Percentiles rank a stretch among this genome's conserved stretches.
Conservation (phyloP, 2,888 invertebrate genomes). For the Volucella bombylans region DNA sequence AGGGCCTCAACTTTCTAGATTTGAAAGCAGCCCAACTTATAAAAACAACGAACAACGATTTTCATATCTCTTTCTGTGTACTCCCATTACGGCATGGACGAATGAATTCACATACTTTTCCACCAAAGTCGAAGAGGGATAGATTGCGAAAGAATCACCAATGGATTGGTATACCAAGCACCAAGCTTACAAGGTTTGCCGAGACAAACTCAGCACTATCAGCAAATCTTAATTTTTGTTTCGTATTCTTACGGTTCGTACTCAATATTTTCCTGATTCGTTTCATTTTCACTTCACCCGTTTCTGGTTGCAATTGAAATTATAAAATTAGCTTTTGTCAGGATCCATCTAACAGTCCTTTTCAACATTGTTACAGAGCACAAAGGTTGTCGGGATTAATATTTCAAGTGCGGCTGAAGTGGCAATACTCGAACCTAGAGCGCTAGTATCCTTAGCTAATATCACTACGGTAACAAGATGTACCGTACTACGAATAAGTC, state of each 20-base stretch:
- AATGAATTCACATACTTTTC: neutral
- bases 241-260: neutral
- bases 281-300: neutral
- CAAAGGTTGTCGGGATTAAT: slow-evolving; percentile 20
- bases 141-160: slow-evolving; percentile 21
- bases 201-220: slow-evolving; percentile 2
- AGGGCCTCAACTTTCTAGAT: slow-evolving; percentile 6
- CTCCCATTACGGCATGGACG: neutral
- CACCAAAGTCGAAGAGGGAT: neutral
- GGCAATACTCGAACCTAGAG: slow-evolving; percentile 9
- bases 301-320: neutral
- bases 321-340: slow-evolving; percentile 55
- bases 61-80: neutral
- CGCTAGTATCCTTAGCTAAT: slow-evolving; percentile 31
- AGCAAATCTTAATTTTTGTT: neutral
- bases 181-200: slow-evolving; percentile 6
- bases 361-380: slow-evolving; percentile 48
- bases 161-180: neutral
- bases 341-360: slow-evolving; percentile 15
- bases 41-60: slow-evolving; percentile 4
- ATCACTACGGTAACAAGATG: slow-evolving; percentile 42
- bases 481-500: neutral
- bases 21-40: slow-evolving; percentile 8
- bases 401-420: slow-evolving; percentile 12
- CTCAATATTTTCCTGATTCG: neutral